These are phyloP conservation scores for Macrotrachela quadricornifera DNA, from an alignment of 1,140 invertebrate genomes.

Conservation along the genomic window DNA sequence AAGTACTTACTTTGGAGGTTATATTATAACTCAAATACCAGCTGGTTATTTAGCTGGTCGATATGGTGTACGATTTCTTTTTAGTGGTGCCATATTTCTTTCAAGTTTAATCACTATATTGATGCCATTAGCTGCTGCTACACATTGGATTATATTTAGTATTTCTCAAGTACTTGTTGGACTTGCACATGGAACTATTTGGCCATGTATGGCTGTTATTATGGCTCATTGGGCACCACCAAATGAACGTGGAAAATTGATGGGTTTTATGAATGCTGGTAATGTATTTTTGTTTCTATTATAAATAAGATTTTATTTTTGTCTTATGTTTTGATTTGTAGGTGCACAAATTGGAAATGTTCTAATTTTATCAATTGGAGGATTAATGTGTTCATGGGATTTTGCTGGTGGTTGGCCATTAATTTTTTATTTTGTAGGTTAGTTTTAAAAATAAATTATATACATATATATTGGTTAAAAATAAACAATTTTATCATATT, in stretches of 20 bases:
- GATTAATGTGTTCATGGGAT: neutral
- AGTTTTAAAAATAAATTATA: neutral
- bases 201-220: slow-evolving; percentile 15
- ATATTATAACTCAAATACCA: slow-evolving; percentile 10
- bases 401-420: slow-evolving; percentile 8
- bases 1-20: slow-evolving; percentile 11
- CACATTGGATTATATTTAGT: neutral
- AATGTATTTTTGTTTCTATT: neutral
- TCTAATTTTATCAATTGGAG: neutral
- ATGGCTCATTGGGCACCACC: slow-evolving; percentile 22
- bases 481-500: neutral
- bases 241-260: slow-evolving; percentile 17
- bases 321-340: neutral
- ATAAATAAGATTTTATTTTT: neutral
- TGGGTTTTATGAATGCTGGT: slow-evolving; percentile 18
- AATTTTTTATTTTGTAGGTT: slow-evolving; percentile 6
- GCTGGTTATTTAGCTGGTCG: slow-evolving; percentile 22
- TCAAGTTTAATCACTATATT: slow-evolving; percentile 7
- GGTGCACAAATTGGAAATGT: neutral
- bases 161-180: slow-evolving; percentile 1
- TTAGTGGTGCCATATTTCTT: slow-evolving; percentile 1
- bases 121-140: slow-evolving; percentile 1
- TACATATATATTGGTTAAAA: neutral
- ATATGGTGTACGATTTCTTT: neutral
- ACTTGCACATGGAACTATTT: slow-evolving; percentile 10